Evolutionary conservation across 1,140 invertebrate species (phyloP), one percentile per base, ranked within the genome.

Genomic region (Calycopis cecrops): DNA sequence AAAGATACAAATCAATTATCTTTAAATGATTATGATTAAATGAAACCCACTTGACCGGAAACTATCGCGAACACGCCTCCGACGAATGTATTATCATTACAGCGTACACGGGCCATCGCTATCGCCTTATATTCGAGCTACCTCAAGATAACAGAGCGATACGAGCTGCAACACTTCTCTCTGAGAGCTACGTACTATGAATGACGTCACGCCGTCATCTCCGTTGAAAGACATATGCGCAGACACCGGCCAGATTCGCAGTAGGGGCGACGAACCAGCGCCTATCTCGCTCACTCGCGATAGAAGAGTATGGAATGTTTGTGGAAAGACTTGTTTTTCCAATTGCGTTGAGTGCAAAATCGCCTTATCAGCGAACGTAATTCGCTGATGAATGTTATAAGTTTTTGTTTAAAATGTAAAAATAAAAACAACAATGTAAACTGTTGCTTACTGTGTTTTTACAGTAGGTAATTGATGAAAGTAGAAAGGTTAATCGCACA

Each of bases 131-230:
- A 86, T 85, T 67, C 73, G 34, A 78, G 72, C 68, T 65, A 65
- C 73, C 57, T 62, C 55, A 51, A 66, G 75, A 81, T 79, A 82
- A 76, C 53, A 55, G 51, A 57, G 61, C 78, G 75, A 83, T 74
- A 71, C 81, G 81, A 87, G 81, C 78, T 86, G 84, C 83, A 83
- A 63, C 60, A 87, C 81, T 77, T 72, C 73, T 71, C 71, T 87
- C 79, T 76, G 71, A 87, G 80, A 87, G 84, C 84, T 87, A 87
- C 84, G 84, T 87, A 87, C 84, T 82, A 87, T 87, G 81, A 85
- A 78, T 79, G 79, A 85, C 81, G 84, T 84, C 73, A 81, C 55
- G 57, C 12, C 67, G 54, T 61, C 65, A 69, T 80, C 74, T 76
- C 69, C 79, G 65, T 65, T 77, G 61, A 66, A 85, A 82, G 73